phyloP scores from a whole-genome alignment of 2,888 invertebrate species.

The Campoletis raptor region DNA sequence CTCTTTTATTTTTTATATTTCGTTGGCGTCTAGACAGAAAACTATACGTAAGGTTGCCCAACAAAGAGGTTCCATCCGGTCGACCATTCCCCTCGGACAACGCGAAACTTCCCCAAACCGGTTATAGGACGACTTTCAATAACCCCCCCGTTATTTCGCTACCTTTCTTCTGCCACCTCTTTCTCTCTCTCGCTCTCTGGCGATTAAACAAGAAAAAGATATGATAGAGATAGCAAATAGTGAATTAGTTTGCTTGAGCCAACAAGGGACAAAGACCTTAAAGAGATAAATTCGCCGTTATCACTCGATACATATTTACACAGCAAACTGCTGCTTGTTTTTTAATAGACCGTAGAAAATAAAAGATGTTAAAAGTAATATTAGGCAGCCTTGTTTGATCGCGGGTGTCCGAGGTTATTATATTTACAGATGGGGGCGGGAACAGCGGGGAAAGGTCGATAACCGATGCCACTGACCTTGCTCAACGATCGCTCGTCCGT shows the following conservation, averaged over 20 bases:
- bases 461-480: conserved; percentile 80
- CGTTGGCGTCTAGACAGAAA: conserved; percentile 26
- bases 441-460: conserved; percentile 72
- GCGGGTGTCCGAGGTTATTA: conserved; percentile 9
- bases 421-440: neutral
- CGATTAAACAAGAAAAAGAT: neutral
- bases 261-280: conserved; percentile 12
- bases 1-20: neutral
- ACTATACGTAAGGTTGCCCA: neutral
- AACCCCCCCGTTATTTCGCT: neutral
- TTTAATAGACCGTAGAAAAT: neutral
- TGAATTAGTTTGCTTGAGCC: neutral
- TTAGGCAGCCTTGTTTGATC: neutral
- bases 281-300: neutral
- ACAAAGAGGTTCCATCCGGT: conserved; percentile 25
- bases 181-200: conserved; percentile 7
- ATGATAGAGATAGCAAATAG: neutral
- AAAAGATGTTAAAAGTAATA: neutral
- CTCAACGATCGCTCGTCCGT: conserved; percentile 74
- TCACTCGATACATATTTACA: conserved; percentile 7
- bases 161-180: neutral
- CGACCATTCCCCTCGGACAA: conserved; percentile 2
- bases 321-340: neutral
- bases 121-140: conserved; percentile 35
- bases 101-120: conserved; percentile 22